Conservation (phyloP, 2,113 vertebrate species). For the Solenodon paradoxus region DNA sequence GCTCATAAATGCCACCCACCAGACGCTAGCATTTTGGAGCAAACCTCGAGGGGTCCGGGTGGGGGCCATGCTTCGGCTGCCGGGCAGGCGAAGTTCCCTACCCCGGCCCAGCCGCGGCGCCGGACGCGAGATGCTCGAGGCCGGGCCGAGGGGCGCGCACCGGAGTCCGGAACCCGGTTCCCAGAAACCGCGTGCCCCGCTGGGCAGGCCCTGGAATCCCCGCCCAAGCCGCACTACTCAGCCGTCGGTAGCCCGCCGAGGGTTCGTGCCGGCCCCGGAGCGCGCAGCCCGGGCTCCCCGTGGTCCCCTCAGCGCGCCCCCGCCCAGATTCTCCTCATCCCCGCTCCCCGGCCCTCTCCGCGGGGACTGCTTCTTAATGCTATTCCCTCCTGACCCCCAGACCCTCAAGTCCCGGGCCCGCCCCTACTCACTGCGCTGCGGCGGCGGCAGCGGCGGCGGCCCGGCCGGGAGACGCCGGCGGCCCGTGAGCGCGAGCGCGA, state of each 20-base stretch:
- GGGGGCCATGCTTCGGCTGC: not conserved
- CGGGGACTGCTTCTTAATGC: not conserved
- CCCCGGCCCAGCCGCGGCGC: not conserved
- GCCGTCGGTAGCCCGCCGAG: not conserved
- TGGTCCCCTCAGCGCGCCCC: not conserved
- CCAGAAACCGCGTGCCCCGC: not conserved
- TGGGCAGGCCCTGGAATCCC: slow-evolving; percentile 1
- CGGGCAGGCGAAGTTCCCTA: not conserved
- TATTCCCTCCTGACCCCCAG: not conserved
- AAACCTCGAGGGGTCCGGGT: not conserved
- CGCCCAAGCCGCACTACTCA: not conserved
- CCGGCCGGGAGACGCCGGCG: slow-evolving; percentile 21
- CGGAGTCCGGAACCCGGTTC: not conserved
- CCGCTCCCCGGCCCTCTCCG: not conserved
- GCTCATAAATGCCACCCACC: not conserved
- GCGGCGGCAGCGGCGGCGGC: not conserved
- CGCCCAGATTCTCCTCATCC: not conserved
- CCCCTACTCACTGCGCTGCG: slow-evolving; percentile 60
- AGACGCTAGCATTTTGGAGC: not conserved
- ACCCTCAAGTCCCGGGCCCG: slow-evolving; percentile 17
- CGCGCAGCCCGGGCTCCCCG: slow-evolving; percentile 3
- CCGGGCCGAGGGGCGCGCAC: not conserved
- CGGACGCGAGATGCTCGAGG: not conserved
- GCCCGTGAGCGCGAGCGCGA: slow-evolving; percentile 12
- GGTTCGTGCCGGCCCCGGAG: slow-evolving; percentile 36